Evolutionary conservation across 1,140 invertebrate species (phyloP), one percentile per base, ranked within the genome.

Genomic region (Augochlora pura): DNA sequence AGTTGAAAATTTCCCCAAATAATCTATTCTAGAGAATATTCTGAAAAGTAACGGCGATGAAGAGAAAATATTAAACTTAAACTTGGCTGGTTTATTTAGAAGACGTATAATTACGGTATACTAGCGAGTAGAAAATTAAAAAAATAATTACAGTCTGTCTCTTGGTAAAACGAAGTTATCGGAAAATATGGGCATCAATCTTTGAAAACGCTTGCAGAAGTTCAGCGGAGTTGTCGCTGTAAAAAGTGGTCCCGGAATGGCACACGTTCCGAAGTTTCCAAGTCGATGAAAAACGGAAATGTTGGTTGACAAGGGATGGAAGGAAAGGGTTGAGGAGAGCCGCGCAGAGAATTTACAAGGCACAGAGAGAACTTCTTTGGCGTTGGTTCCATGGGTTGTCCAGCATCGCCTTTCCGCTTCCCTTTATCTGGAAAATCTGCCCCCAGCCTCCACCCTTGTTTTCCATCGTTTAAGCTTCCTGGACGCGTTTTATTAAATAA

Each of bases 401-500:
- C 39, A 23, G 60, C 64, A 70, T 60, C 72, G 42, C 46, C 64
- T 67, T 54, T 72, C 6, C 57, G 42, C 57, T 49, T 70, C 59
- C 67, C 59, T 77, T 77, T 77, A 66, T 79, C 64, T 65, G 64
- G 69, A 59, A 64, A 78, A 78, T 78, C 60, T 72, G 49, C n/a
- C 60, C 4, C 16, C 10, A 5, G 3, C 10, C 9, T n/a, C 59
- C 73, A 52, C 60, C 38, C 60, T 69, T 12, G 46, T 52, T 52
- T 52, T 52, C 49, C 49, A 64, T 59, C 62, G 38, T 67, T 27
- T 39, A 66, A n/a, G 73, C 86, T 87, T 83, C 80, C 85, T 71
- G 70, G 62, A 86, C 84, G 85, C 85, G 86, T 89, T 88, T 89
- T 89, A 89, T 90, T 89, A 89, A 89, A 89, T 89, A 88, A 90